A percentile compares a stretch with the other conserved stretches of the same genome.
These are phyloP conservation scores for Calameuta idolon DNA, from an alignment of 2,888 invertebrate genomes.

Conservation along the genomic window DNA sequence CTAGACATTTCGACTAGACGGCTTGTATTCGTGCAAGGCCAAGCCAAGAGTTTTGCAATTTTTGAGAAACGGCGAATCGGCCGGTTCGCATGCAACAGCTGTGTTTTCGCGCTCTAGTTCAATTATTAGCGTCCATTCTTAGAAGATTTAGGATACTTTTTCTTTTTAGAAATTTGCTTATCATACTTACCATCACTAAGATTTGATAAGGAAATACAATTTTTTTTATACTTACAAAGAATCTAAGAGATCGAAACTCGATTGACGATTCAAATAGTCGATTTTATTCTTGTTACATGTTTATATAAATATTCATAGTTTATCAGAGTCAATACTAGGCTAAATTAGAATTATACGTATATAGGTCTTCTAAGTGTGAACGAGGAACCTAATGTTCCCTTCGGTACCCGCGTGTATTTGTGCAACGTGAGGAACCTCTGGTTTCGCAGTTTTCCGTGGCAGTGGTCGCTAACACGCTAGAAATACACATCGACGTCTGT, in stretches of 20 bases:
- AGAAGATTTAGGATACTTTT: background rate
- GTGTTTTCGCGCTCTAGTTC: conserved; percentile 48
- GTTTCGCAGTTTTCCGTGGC: conserved; percentile 20
- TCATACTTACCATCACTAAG: background rate
- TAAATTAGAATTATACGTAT: background rate
- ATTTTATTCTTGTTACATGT: background rate
- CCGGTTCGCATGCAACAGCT: conserved; percentile 28
- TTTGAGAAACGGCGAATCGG: conserved; percentile 24
- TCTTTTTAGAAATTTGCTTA: background rate
- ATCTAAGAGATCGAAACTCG: background rate
- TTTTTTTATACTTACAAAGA: background rate
- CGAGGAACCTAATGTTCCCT: background rate
- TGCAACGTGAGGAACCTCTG: conserved; percentile 25
- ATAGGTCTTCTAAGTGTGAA: background rate
- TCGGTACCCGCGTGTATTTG: conserved; percentile 11
- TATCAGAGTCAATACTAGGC: background rate
- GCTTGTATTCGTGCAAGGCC: background rate
- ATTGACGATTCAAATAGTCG: too few species aligned
- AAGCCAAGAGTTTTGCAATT: conserved; percentile 54
- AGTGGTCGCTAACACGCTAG: conserved; percentile 21
- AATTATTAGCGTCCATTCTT: conserved; percentile 29
- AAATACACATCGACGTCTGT: conserved; percentile 29
- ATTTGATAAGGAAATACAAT: background rate
- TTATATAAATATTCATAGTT: background rate
- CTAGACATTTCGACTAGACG: background rate